Percentiles rank a stretch among this genome's conserved stretches.
Evolutionary conservation across 2,797 vertebrate species (phyloP).

Genomic region (Notolabrus celidotus): DNA sequence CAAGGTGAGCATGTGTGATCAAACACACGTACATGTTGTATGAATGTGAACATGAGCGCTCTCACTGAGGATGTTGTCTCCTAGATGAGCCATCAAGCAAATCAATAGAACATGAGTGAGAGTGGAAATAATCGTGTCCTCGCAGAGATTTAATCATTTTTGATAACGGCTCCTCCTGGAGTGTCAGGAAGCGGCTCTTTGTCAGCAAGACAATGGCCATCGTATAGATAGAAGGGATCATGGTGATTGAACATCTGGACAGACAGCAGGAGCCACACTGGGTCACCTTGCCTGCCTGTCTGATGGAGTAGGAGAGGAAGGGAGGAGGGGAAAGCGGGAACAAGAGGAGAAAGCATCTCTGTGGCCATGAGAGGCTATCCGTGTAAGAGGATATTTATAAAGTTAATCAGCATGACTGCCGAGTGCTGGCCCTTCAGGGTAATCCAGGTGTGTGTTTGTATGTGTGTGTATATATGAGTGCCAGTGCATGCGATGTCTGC

Average conservation of each 20-base stretch:
- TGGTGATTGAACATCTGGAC: constrained; percentile 57
- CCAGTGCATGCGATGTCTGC: not conserved
- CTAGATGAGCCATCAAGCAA: not conserved
- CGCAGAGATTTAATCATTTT: constrained; percentile 42
- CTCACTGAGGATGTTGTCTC: not conserved
- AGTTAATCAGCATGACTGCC: constrained; percentile 48
- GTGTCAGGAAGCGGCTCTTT: constrained; percentile 21
- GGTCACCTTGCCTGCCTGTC: constrained; percentile 62
- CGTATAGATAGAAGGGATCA: constrained; percentile 10
- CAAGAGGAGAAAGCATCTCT: not conserved
- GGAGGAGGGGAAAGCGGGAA: not conserved
- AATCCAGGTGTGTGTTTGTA: constrained; percentile 38
- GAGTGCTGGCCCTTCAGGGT: constrained; percentile 37
- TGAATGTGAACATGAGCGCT: not conserved
- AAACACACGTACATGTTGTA: not conserved
- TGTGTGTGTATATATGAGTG: not conserved
- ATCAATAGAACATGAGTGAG: constrained; percentile 49
- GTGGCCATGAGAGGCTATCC: constrained; percentile 25
- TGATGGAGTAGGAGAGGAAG: not conserved
- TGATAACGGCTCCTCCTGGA: constrained; percentile 37
- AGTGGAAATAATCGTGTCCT: constrained; percentile 41
- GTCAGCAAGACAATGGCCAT: constrained; percentile 46
- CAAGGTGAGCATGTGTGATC: not conserved
- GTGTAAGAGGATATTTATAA: constrained; percentile 20
- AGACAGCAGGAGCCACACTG: constrained; percentile 43